Evolutionary conservation across 2,113 vertebrate species (phyloP), one percentile per base, ranked within the genome.

Genomic region (Ardeotis arabs): DNA sequence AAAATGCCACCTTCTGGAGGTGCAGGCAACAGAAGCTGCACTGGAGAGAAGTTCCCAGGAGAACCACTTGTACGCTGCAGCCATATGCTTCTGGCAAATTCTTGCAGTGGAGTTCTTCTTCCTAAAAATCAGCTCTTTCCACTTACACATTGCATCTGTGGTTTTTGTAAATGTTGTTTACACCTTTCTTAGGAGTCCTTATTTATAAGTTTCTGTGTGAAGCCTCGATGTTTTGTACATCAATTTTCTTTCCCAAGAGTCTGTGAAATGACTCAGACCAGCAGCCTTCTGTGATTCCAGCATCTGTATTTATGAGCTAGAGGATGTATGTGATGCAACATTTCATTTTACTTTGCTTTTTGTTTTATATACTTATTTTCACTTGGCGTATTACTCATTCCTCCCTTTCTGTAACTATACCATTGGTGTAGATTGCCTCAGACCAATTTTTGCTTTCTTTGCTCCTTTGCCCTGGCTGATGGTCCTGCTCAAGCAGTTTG

Each of bases 281-380:
- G 97, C 90, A 96, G 66, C 91, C 64, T 96, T 96, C 91, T 97
- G 92, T 90, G 91, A 93, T 95, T 97, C 77, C 93, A 93, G 75
- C 82, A 87, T 88, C 93, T 91, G 82, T 94, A 95, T 97, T 93
- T 97, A 96, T 87, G 96, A 98, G 96, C 89, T 87, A 19, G 78
- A 90, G 91, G 87, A 96, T 67, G 67, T 53, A 67, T 95, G 64
- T 79, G 92, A 74, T 89, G 69, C 81, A 96, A 76, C 89, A 96
- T 94, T 97, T 78, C 41, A 82, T 87, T 97, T 87, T 59, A 33
- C 39, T 96, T 97, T 93, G 95, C 84, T 86, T 77, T 96, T 97
- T 97, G 93, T 88, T 97, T 95, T 89, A 90, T 83, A 58, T 83
- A 79, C 76, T 97, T 84, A 47, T 64, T 97, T 95, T 96, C 84